Evolutionary conservation across 1,140 invertebrate species (phyloP).

Genomic region (Glossosoma conforme): DNA sequence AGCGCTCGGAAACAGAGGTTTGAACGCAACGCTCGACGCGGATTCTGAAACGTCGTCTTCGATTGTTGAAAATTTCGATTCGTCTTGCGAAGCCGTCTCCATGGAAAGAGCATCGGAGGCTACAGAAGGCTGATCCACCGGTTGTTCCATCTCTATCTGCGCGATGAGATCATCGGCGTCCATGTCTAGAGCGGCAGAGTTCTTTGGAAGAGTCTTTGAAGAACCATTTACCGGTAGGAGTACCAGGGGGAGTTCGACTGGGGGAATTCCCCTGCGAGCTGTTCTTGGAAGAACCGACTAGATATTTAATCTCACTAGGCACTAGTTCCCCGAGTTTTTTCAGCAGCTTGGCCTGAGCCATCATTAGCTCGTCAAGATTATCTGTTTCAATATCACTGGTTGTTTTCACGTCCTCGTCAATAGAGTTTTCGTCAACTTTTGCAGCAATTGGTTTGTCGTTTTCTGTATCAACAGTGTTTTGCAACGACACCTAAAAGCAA

Average conservation of each 20-base stretch:
- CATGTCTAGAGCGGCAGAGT: constrained; percentile 24
- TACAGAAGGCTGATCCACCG: constrained; percentile 19
- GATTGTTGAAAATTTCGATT: constrained; percentile 9
- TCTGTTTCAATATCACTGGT: constrained; percentile 15
- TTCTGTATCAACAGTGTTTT: not conserved
- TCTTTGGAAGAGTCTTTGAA: constrained; percentile 11
- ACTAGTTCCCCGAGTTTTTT: constrained; percentile 28
- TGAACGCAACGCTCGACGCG: constrained; percentile 14
- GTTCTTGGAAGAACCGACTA: constrained; percentile 23
- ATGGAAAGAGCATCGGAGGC: constrained; percentile 11
- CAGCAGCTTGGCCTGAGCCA: constrained; percentile 19
- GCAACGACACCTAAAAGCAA: too few relatives aligned
- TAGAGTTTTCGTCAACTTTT: not conserved
- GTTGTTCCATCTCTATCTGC: constrained; percentile 30
- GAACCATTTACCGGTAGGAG: constrained; percentile 3
- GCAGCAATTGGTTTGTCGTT: not conserved
- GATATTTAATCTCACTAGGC: constrained; percentile 24
- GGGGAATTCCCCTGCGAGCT: constrained; percentile 9
- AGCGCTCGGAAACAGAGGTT: constrained; percentile 23
- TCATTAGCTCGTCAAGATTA: constrained; percentile 21
- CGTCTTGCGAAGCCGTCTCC: constrained; percentile 14
- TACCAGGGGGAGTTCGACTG: constrained; percentile 12
- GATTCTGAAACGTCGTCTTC: constrained; percentile 12
- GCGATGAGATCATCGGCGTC: constrained; percentile 29
- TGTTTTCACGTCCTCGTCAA: constrained; percentile 10